Percentiles rank a stretch among this genome's conserved stretches.
These are phyloP conservation scores for Julus scanicus DNA, from an alignment of 2,888 invertebrate genomes.

Conservation along the genomic window DNA sequence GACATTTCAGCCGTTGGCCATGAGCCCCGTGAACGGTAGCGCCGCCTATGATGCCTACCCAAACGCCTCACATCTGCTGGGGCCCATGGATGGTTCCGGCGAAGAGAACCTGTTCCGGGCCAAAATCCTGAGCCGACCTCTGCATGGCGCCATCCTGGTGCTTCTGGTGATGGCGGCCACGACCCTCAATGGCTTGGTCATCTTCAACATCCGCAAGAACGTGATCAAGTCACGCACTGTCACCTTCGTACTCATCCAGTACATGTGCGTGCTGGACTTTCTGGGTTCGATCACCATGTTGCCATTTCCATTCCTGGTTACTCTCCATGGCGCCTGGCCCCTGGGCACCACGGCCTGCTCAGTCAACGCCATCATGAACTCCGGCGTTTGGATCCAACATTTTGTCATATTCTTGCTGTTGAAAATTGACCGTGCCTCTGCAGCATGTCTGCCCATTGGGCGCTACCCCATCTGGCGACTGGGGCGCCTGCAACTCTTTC, in stretches of 20 bases:
- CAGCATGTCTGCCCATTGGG: conserved; percentile 62
- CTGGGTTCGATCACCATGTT: conserved; percentile 62
- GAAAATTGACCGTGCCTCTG: conserved; percentile 61
- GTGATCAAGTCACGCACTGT: conserved; percentile 62
- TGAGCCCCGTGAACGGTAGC: neutral
- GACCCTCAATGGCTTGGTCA: conserved; percentile 61
- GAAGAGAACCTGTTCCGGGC: neutral
- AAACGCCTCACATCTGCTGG: neutral
- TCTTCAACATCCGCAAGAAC: conserved; percentile 62
- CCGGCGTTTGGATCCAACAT: conserved; percentile 63
- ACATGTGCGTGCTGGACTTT: conserved; percentile 62
- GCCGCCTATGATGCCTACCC: neutral
- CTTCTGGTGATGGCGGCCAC: conserved; percentile 60
- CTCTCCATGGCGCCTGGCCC: conserved; percentile 62
- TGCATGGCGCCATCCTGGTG: conserved; percentile 49
- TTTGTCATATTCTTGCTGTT: conserved; percentile 61
- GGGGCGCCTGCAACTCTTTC: conserved; percentile 44
- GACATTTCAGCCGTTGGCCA: neutral
- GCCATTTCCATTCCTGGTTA: conserved; percentile 62
- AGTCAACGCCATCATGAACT: conserved; percentile 61
- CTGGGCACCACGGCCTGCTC: conserved; percentile 60
- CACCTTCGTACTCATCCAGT: conserved; percentile 62
- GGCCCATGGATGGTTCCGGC: neutral
- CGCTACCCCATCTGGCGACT: conserved; percentile 57
- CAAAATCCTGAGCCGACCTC: conserved; percentile 21